Conservation (phyloP, 2,113 vertebrate genomes). For the Thunnus thynnus region DNA sequence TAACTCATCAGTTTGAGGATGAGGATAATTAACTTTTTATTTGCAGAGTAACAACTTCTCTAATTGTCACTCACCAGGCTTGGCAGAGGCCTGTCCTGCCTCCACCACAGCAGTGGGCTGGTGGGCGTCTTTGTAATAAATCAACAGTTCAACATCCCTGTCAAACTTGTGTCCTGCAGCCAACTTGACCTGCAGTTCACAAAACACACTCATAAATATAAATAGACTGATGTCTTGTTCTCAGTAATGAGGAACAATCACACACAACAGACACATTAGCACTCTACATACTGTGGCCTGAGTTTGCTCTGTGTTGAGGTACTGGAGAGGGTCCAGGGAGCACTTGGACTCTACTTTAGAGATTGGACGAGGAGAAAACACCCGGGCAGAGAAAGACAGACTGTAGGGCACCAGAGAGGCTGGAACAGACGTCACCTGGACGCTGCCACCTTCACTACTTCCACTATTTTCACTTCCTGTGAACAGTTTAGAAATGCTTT, state of each 20-base stretch:
- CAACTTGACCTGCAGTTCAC: conserved; percentile 82
- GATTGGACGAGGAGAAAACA: conserved; percentile 84
- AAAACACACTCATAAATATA: background rate
- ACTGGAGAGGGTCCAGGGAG: conserved; percentile 78
- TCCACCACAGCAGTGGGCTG: conserved; percentile 86
- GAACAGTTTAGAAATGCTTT: background rate
- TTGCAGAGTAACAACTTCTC: no score
- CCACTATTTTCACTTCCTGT: conserved; percentile 48
- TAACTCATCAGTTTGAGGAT: no score
- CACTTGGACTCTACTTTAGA: conserved; percentile 86
- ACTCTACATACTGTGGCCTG: conserved; percentile 84
- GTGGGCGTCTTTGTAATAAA: conserved; percentile 86
- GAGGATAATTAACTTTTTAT: no score
- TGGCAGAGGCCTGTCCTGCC: conserved; percentile 64
- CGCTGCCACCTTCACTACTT: conserved; percentile 36
- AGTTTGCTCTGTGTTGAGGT: conserved; percentile 78
- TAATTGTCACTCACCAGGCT: conserved; percentile 73
- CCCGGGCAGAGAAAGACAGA: conserved; percentile 77
- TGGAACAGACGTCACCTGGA: conserved; percentile 73
- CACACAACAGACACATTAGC: background rate
- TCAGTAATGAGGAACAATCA: background rate
- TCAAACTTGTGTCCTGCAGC: conserved; percentile 87
- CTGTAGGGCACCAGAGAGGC: conserved; percentile 82
- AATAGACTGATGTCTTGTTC: no score
- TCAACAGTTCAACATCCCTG: conserved; percentile 85